Base-by-base conservation (phyloP, 1,140 invertebrate genomes). In the Cotesia typhae region DNA sequence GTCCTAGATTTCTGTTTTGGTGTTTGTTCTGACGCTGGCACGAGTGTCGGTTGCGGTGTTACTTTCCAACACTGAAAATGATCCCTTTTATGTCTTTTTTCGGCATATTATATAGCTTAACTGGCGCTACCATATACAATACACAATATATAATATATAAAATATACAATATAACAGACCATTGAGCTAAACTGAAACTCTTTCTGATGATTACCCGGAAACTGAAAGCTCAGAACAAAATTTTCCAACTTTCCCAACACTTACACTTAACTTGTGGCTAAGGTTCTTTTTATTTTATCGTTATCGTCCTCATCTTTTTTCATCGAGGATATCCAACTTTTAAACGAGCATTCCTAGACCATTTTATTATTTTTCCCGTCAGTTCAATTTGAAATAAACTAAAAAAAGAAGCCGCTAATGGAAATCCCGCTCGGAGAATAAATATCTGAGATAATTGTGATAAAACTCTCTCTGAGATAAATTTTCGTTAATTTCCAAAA, bases 11-110 rank as follows among this genome's bases (percentile, higher is more conserved):
- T 68, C 17, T 68, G 28, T 68, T 68, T 17, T 68, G 28, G 53
- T 59, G 55, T 68, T 68, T 68, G 53, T 59, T 59, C 52, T 68
- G 53, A 38, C 59, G 67, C 55, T 59, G 55, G 55, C 67, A 59
- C 5, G 35, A 41, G 51, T 53, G 66, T 67, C 51, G 66, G 63
- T 65, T 65, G 37, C 28, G 7, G 65, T 28, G 52, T 68, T 68
- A 47, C 55, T 38, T 68, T 68, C 67, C 67, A 68, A 68, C 67
- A 59, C 53, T 59, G 36, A 68, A 68, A 68, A 59, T 20, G 53
- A 67, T 67, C 35, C n/a, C 17, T 59, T 14, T 36, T 3, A 37
- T 20, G 1, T 12, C 37, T 37, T 14, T 59, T 57, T 55, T 17
- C 20, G 4, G 47, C 55, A 9, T 47, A 28, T 28, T 28, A 28